A percentile compares a stretch with the other conserved stretches of the same genome.
These are phyloP conservation scores for Umimayanthus chanpuru DNA, from an alignment of 92 coral and sea anemone species.

Conservation along the genomic window DNA sequence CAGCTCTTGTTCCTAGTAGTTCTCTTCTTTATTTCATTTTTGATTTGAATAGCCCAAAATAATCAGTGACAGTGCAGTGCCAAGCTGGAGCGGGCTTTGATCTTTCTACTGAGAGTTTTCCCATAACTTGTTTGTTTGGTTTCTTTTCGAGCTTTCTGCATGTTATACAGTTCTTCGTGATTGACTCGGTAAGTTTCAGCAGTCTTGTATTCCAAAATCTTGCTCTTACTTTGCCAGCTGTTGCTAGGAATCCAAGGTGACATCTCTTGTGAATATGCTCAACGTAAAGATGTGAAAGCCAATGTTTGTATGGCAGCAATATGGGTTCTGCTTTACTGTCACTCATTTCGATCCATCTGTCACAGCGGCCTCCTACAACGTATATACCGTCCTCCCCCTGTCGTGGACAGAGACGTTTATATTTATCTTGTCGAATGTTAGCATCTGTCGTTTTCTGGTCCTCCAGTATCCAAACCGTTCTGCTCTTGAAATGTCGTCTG, in stretches of 20 bases:
- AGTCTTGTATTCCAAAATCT: constrained; percentile 57
- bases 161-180: too few species aligned
- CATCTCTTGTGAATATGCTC: constrained; percentile 51
- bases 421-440: constrained; percentile 58
- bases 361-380: constrained; percentile 64
- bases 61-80: too few species aligned
- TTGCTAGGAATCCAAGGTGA: constrained; percentile 56
- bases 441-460: constrained; percentile 47
- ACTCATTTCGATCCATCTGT: constrained; percentile 63
- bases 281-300: constrained; percentile 51
- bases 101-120: too few species aligned
- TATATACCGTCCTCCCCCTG: constrained; percentile 53
- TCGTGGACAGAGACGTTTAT: constrained; percentile 64
- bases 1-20: too few species aligned
- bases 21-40: too few species aligned
- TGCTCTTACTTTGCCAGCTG: constrained; percentile 62
- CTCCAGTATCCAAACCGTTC: constrained; percentile 66
- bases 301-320: constrained; percentile 60
- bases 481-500: constrained; percentile 48
- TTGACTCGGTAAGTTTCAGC: too few species aligned
- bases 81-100: too few species aligned
- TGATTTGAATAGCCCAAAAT: too few species aligned
- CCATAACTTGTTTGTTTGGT: too few species aligned
- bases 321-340: constrained; percentile 55
- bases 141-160: too few species aligned